Percentiles rank a stretch among this genome's conserved stretches.
These are phyloP conservation scores for Stenodera caucasica DNA, from an alignment of 2,888 invertebrate species.

Conservation along the genomic window DNA sequence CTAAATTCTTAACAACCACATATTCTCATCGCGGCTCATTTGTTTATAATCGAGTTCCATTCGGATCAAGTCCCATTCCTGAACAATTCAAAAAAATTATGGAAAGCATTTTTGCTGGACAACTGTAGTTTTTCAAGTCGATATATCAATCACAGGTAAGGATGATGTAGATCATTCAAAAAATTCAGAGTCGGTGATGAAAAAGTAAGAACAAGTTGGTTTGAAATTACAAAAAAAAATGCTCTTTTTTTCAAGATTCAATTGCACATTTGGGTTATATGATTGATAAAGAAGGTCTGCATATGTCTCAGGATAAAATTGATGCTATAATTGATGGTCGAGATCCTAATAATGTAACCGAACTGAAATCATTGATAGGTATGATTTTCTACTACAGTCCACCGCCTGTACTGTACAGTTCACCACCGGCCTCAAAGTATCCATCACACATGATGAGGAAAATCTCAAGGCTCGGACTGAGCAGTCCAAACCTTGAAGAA, in stretches of 20 bases:
- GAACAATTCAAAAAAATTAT: neutral
- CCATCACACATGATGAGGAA: too few relatives aligned
- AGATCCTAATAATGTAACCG: too few relatives aligned
- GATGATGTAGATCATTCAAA: neutral
- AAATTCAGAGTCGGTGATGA: neutral
- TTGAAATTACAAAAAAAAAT: neutral
- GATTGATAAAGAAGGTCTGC: neutral
- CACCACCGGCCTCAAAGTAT: too few relatives aligned
- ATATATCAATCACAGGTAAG: neutral
- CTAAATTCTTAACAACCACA: neutral
- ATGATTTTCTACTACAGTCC: too few relatives aligned
- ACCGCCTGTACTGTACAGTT: too few relatives aligned
- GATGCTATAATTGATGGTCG: too few relatives aligned
- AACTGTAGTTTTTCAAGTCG: neutral
- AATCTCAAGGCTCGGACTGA: too few relatives aligned
- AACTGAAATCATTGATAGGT: too few relatives aligned
- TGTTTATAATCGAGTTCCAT: neutral
- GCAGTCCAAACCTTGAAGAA: too few relatives aligned
- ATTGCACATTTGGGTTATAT: neutral
- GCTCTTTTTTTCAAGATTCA: neutral
- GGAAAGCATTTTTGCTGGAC: neutral
- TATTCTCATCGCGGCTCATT: conserved; percentile 3
- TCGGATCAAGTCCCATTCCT: neutral
- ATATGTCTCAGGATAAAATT: neutral
- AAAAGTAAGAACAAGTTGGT: neutral